Evolutionary conservation across 1,140 invertebrate genomes (phyloP).

Genomic region (Philotrypesis tridentata): DNA sequence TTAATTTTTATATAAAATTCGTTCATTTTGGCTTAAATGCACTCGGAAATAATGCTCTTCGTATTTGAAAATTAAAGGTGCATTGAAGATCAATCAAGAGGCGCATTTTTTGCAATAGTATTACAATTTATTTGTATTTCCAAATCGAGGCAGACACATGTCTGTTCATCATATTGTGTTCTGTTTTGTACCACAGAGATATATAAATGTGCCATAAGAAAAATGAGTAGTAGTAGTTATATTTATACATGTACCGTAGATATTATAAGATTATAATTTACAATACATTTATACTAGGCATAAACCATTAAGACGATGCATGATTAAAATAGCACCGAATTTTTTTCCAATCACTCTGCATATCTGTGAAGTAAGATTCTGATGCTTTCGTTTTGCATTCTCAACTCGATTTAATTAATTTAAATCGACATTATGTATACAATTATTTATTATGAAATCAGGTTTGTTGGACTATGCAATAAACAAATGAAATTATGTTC

Average conservation of each 20-base stretch:
- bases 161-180: conserved; percentile 60
- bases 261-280: conserved; percentile 73
- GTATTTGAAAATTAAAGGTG: conserved; percentile 4
- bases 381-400: conserved; percentile 40
- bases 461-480: conserved; percentile 34
- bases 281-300: conserved; percentile 72
- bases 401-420: conserved; percentile 29
- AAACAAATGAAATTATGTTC: conserved; percentile 33
- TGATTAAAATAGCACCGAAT: conserved; percentile 69
- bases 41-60: conserved; percentile 7
- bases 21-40: neutral
- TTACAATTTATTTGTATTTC: conserved; percentile 51
- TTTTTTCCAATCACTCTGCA: conserved; percentile 64
- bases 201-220: conserved; percentile 73
- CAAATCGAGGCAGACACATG: conserved; percentile 58
- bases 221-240: conserved; percentile 69
- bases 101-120: conserved; percentile 41
- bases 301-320: conserved; percentile 69
- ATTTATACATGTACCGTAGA: conserved; percentile 71
- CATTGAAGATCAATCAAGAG: conserved; percentile 34
- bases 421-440: conserved; percentile 35
- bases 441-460: conserved; percentile 29
- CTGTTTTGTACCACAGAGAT: conserved; percentile 64
- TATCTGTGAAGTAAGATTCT: conserved; percentile 51
- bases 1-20: conserved; percentile 4